Conservation (phyloP, 2,113 vertebrate species). For the Eira barbara region DNA sequence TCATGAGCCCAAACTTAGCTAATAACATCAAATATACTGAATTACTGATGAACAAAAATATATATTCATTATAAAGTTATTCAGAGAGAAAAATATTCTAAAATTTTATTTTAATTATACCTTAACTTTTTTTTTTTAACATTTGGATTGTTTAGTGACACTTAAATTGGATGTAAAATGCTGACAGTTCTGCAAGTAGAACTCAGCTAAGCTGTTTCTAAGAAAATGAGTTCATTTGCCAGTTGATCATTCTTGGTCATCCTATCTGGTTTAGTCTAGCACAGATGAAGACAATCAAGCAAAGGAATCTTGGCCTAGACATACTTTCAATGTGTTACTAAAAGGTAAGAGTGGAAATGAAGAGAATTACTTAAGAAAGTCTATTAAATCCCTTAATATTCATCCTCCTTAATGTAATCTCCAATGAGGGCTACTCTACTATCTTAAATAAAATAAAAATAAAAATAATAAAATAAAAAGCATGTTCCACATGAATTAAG, state of each 20-base stretch:
- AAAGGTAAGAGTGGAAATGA: not conserved
- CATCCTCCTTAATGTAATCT: not conserved
- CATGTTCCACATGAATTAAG: not conserved
- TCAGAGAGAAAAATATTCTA: not conserved
- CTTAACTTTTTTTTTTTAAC: not conserved
- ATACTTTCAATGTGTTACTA: not conserved
- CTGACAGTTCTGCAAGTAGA: not conserved
- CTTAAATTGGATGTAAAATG: slow-evolving; percentile 6
- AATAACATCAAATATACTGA: not conserved
- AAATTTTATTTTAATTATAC: slow-evolving; percentile 28
- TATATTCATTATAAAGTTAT: slow-evolving; percentile 1
- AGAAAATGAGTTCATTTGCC: slow-evolving; percentile 21
- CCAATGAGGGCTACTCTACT: not conserved
- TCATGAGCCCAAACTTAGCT: not conserved
- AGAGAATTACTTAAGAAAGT: slow-evolving; percentile 25
- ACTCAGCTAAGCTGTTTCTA: slow-evolving; percentile 33
- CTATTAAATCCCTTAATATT: not conserved
- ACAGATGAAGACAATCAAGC: slow-evolving; percentile 5
- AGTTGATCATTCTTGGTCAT: slow-evolving; percentile 26
- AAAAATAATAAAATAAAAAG: not conserved
- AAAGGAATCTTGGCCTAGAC: not conserved
- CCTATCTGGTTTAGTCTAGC: slow-evolving; percentile 9
- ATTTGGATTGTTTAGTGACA: slow-evolving; percentile 1
- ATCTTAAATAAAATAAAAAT: not conserved
- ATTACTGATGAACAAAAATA: not conserved